Percentiles rank a stretch among this genome's conserved stretches.
phyloP scores from a whole-genome alignment of 2,113 vertebrate species.

The Leucosticte australis region DNA sequence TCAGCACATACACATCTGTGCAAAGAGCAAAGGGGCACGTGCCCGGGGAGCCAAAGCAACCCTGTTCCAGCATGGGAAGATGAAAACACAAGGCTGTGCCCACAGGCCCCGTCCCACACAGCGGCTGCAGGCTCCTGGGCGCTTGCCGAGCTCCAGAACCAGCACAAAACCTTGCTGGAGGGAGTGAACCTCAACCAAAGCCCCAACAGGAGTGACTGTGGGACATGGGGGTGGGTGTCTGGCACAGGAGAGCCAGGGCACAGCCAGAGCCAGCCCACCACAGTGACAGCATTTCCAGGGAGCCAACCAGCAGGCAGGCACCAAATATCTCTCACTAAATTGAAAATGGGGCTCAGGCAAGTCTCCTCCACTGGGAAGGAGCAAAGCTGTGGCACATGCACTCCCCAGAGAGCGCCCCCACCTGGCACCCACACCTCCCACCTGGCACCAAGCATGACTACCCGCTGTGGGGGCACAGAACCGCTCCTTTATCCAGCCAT shows the following conservation, averaged over 20 bases:
- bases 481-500: accelerated
- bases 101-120: not conserved
- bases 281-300: not conserved
- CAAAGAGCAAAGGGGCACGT: not conserved
- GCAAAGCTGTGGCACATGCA: not conserved
- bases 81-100: not conserved
- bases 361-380: not conserved
- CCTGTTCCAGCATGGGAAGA: not conserved
- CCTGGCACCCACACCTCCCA: not conserved
- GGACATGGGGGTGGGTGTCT: accelerated
- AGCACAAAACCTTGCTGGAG: not conserved
- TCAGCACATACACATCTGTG: not conserved
- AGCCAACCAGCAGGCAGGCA: not conserved
- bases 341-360: not conserved
- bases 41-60: not conserved
- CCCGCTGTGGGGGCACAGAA: accelerated
- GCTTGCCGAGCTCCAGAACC: not conserved
- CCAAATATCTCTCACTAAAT: not conserved
- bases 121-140: not conserved
- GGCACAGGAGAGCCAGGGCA: not conserved
- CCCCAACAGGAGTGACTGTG: not conserved
- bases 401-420: not conserved
- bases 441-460: not conserved
- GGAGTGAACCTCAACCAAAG: not conserved
- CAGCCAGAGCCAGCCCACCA: not conserved